phyloP scores from a whole-genome alignment of 1,140 invertebrate species.

The Orius insidiosus region DNA sequence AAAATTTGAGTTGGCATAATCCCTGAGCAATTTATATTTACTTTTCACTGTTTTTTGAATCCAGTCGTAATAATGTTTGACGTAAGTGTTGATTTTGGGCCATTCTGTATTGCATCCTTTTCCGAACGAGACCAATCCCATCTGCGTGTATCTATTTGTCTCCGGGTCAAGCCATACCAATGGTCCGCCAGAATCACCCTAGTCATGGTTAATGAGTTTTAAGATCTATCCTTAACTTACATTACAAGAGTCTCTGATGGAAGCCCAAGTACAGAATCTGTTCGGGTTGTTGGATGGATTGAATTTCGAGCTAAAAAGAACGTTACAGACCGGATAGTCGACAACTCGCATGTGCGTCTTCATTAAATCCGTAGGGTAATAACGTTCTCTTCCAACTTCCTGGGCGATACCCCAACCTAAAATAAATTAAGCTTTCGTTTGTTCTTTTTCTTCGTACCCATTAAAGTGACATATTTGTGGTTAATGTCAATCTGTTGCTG shows the following conservation, averaged over 20 bases:
- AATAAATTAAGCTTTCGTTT: no score
- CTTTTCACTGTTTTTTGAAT: constrained; percentile 1
- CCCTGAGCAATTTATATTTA: background rate
- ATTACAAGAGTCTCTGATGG: constrained; percentile 1
- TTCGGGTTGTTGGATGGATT: background rate
- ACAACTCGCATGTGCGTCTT: background rate
- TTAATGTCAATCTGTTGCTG: no score
- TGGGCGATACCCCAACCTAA: no score
- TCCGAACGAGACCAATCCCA: constrained; percentile 3
- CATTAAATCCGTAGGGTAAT: no score
- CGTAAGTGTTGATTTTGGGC: constrained; percentile 1
- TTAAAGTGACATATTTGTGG: no score
- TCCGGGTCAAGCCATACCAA: constrained; percentile 1
- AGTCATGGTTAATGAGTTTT: background rate
- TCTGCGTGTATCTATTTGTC: background rate
- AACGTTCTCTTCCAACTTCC: no score
- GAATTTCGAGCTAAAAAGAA: background rate
- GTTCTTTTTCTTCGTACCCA: no score
- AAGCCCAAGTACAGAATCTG: background rate
- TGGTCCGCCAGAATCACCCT: constrained; percentile 10
- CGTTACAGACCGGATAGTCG: background rate
- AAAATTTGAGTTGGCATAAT: no score
- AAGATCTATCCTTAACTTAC: background rate
- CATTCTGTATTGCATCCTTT: background rate
- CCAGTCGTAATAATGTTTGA: background rate